Conservation (phyloP, 2,113 vertebrate species). For the Suncus etruscus region DNA sequence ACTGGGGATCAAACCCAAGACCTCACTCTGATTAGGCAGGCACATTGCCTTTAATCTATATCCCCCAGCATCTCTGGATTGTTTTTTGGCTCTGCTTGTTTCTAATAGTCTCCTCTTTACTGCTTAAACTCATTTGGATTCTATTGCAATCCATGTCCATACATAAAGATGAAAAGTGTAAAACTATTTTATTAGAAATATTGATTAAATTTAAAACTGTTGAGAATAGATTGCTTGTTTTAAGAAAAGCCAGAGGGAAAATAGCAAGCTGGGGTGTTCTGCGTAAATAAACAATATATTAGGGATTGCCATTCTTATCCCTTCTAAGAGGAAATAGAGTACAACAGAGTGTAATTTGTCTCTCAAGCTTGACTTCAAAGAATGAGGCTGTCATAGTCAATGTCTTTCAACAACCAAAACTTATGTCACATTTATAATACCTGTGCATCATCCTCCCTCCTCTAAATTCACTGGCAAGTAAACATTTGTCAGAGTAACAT, state of each 20-base stretch:
- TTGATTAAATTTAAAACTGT: conserved; percentile 82
- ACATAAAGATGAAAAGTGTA: conserved; percentile 78
- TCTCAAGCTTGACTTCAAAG: conserved; percentile 51
- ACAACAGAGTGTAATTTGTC: conserved; percentile 27
- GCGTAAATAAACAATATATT: conserved; percentile 41
- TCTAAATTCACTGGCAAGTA: conserved; percentile 1
- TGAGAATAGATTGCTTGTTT: conserved; percentile 79
- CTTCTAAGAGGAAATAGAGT: conserved; percentile 6
- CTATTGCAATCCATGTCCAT: conserved; percentile 66
- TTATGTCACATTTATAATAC: background rate
- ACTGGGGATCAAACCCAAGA: too few relatives aligned
- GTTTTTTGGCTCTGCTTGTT: background rate
- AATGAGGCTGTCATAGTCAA: background rate
- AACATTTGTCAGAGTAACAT: conserved; percentile 7
- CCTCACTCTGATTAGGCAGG: too few relatives aligned
- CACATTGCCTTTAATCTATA: too few relatives aligned
- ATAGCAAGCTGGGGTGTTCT: background rate
- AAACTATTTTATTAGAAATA: conserved; percentile 79
- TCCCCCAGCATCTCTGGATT: too few relatives aligned
- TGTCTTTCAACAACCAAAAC: conserved; percentile 19
- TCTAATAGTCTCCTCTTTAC: conserved; percentile 34
- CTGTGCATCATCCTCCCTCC: background rate
- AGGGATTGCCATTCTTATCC: background rate
- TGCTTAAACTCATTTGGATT: conserved; percentile 70
- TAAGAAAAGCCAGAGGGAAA: conserved; percentile 80